Conservation (phyloP, 1,140 invertebrate species). For the Rhizoglyphus robini region DNA sequence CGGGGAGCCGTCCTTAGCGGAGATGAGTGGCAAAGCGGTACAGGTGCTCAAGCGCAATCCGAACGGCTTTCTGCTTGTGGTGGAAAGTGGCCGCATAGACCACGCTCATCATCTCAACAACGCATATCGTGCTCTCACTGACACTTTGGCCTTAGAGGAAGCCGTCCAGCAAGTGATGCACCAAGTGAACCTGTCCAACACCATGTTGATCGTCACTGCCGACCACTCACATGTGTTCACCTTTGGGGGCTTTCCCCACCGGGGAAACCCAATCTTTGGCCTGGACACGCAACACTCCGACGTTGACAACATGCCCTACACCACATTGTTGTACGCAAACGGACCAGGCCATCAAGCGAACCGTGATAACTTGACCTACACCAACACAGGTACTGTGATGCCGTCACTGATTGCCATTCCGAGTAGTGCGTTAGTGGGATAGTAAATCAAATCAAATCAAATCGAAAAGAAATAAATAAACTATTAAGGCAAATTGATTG, state of each 20-base stretch:
- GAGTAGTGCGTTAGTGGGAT: background rate
- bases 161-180: conserved; percentile 28
- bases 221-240: conserved; percentile 24
- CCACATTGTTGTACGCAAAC: conserved; percentile 63
- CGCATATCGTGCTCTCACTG: conserved; percentile 28
- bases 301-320: conserved; percentile 45
- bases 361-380: background rate
- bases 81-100: conserved; percentile 53
- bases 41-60: conserved; percentile 31
- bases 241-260: conserved; percentile 18
- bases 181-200: conserved; percentile 28
- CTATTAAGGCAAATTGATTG: background rate
- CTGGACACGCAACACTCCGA: background rate
- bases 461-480: background rate
- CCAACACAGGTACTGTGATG: conserved; percentile 1
- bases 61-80: conserved; percentile 37
- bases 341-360: conserved; percentile 44
- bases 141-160: conserved; percentile 29
- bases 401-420: background rate
- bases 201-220: conserved; percentile 29
- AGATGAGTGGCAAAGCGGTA: conserved; percentile 37
- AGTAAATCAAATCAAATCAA: background rate
- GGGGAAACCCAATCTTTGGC: conserved; percentile 28
- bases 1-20: conserved; percentile 33
- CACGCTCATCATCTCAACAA: conserved; percentile 58